phyloP scores from a whole-genome alignment of 2,888 invertebrate genomes.

The Maniola hyperantus region DNA sequence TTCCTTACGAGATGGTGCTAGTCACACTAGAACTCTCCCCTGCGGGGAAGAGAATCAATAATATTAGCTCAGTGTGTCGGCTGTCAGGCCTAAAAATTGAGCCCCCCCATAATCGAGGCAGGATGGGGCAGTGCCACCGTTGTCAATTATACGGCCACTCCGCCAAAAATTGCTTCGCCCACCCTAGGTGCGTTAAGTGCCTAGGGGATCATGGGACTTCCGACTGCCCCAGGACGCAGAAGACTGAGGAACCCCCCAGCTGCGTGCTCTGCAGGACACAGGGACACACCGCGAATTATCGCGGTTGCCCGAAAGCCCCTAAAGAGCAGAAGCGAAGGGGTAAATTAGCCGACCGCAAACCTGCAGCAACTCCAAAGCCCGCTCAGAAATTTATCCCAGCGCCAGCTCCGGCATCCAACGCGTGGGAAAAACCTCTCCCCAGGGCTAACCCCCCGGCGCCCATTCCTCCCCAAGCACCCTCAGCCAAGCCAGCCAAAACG shows the following conservation, averaged over 20 bases:
- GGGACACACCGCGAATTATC: neutral
- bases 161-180: neutral
- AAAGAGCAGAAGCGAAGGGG: neutral
- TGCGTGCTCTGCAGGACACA: neutral
- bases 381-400: neutral
- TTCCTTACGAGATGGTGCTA: neutral
- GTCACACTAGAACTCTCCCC: neutral
- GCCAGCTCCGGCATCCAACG: neutral
- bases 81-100: neutral
- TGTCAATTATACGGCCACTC: constrained; percentile 6
- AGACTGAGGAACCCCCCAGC: constrained; percentile 19
- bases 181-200: neutral
- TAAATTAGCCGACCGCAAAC: neutral
- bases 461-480: neutral
- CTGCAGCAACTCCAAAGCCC: neutral
- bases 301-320: neutral
- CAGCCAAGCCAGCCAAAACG: neutral
- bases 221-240: neutral
- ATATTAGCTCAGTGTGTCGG: neutral
- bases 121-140: neutral
- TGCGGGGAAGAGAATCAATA: neutral
- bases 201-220: constrained; percentile 4
- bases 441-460: neutral
- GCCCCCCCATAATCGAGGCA: constrained; percentile 8
- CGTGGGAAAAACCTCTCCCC: neutral